These are phyloP conservation scores for Quadroppia sp. DNA, from an alignment of 2,888 invertebrate species.

Conservation along the genomic window DNA sequence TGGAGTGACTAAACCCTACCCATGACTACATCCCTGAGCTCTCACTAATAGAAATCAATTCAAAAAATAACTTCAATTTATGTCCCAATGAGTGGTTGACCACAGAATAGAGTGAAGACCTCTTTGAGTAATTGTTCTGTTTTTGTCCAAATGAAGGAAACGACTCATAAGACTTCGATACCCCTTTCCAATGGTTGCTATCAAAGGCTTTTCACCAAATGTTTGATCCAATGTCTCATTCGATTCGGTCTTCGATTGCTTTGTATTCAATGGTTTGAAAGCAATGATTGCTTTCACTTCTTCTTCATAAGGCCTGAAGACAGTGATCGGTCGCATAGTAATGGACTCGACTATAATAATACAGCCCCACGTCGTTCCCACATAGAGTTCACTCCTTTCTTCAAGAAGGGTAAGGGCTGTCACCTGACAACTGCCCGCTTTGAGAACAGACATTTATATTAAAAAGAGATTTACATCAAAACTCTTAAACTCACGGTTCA, in stretches of 20 bases:
- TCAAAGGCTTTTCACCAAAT: slow-evolving; percentile 24
- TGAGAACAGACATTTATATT: neutral
- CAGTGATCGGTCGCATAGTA: slow-evolving; percentile 76
- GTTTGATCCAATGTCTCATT: neutral
- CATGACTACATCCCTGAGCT: no score
- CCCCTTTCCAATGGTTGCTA: slow-evolving; percentile 77
- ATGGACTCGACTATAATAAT: slow-evolving; percentile 79
- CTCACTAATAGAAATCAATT: neutral
- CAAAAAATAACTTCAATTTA: slow-evolving; percentile 1
- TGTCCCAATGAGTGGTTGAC: slow-evolving; percentile 66
- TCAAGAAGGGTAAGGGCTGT: slow-evolving; percentile 65
- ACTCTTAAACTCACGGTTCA: slow-evolving; percentile 60
- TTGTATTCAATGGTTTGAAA: slow-evolving; percentile 28
- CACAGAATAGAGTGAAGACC: slow-evolving; percentile 67
- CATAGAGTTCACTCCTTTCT: slow-evolving; percentile 64
- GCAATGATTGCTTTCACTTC: slow-evolving; percentile 61
- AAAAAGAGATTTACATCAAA: slow-evolving; percentile 28
- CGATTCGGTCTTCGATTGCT: neutral
- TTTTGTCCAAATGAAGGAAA: slow-evolving; percentile 49
- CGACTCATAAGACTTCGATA: slow-evolving; percentile 67
- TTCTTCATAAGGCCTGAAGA: slow-evolving; percentile 85
- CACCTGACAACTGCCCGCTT: slow-evolving; percentile 60
- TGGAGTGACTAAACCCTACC: no score
- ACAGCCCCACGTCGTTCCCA: slow-evolving; percentile 93
- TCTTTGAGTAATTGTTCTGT: slow-evolving; percentile 46